phyloP scores from a whole-genome alignment of 1,140 invertebrate species.

The Drosophila tristis region DNA sequence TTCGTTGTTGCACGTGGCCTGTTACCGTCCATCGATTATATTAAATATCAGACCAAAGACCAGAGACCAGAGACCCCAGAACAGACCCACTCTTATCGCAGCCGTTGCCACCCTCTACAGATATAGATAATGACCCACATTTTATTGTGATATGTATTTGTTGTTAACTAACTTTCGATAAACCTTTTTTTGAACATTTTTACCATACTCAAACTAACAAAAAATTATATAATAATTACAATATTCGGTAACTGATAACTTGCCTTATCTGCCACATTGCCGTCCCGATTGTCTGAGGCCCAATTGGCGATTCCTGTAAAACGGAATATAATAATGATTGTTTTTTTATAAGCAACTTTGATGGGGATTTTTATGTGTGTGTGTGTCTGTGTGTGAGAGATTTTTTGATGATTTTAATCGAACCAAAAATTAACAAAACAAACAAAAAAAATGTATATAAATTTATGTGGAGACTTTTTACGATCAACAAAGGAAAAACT shows the following conservation, averaged over 20 bases:
- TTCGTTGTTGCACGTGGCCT: constrained; percentile 35
- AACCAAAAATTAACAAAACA: constrained; percentile 15
- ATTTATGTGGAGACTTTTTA: no score
- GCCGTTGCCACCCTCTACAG: not conserved
- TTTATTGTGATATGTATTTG: not conserved
- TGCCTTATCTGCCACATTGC: constrained; percentile 82
- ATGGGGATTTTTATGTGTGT: not conserved
- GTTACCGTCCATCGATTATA: not conserved
- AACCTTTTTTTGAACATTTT: not conserved
- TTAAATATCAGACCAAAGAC: constrained; percentile 21
- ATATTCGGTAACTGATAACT: constrained; percentile 50
- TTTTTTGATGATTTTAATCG: constrained; percentile 28
- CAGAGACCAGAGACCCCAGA: not conserved
- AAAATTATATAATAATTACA: constrained; percentile 16
- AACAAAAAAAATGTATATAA: not conserved
- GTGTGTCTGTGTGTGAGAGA: not conserved
- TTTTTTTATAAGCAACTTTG: constrained; percentile 9
- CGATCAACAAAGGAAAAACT: constrained; percentile 21
- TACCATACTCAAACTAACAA: not conserved
- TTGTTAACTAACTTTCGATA: constrained; percentile 6
- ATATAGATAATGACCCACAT: constrained; percentile 15
- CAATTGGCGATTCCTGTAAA: constrained; percentile 83
- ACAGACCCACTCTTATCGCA: constrained; percentile 40
- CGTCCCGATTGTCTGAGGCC: constrained; percentile 80
- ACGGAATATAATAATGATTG: constrained; percentile 39